These are phyloP conservation scores for Auanema freiburgensis DNA, from an alignment of 2,888 invertebrate species.

Conservation along the genomic window DNA sequence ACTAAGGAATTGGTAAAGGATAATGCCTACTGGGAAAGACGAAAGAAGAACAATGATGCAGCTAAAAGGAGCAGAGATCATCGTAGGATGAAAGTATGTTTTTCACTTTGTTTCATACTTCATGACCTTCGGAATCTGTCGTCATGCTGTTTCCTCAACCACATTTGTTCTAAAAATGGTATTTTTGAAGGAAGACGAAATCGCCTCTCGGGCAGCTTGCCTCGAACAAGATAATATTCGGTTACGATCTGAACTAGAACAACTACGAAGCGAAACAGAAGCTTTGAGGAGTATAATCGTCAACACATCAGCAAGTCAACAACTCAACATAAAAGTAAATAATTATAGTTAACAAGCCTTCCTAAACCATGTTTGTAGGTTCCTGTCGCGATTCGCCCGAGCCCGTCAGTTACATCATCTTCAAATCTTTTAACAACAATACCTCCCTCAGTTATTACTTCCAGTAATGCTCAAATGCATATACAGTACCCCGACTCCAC, in stretches of 20 bases:
- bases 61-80: slow-evolving; percentile 91
- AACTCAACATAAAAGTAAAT: background rate
- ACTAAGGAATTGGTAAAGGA: slow-evolving; percentile 70
- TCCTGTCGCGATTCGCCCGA: slow-evolving; percentile 12
- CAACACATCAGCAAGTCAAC: slow-evolving; percentile 19
- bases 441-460: slow-evolving; percentile 32
- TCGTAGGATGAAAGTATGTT: slow-evolving; percentile 71
- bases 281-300: slow-evolving; percentile 33
- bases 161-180: background rate
- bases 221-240: slow-evolving; percentile 83
- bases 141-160: background rate
- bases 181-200: slow-evolving; percentile 79
- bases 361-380: slow-evolving; percentile 13
- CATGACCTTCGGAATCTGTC: background rate
- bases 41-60: slow-evolving; percentile 89
- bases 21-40: slow-evolving; percentile 82
- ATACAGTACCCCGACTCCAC: slow-evolving; percentile 30
- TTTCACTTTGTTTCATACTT: background rate
- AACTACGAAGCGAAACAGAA: slow-evolving; percentile 40
- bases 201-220: slow-evolving; percentile 83
- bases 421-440: slow-evolving; percentile 7
- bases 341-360: background rate
- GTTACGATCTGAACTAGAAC: slow-evolving; percentile 39
- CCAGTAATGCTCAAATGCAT: slow-evolving; percentile 31
- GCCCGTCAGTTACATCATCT: slow-evolving; percentile 18